Percentiles rank a stretch among this genome's conserved stretches.
Evolutionary conservation across 2,113 vertebrate species (phyloP).

Genomic region (Atherinomorus stipes): DNA sequence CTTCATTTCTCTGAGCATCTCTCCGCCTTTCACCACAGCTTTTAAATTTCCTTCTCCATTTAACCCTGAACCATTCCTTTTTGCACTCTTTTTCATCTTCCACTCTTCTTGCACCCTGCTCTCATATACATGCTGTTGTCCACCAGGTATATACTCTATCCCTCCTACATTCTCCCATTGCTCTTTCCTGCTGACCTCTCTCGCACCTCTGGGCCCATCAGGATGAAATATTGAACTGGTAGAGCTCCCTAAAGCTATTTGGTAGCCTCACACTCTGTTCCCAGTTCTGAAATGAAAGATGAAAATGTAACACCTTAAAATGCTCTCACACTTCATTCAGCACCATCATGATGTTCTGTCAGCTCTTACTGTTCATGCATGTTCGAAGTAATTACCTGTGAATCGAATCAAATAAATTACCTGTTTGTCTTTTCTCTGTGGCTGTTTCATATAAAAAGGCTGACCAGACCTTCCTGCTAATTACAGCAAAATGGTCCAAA

Average conservation of each 20-base stretch:
- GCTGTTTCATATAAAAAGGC: background rate
- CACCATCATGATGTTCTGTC: background rate
- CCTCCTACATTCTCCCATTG: constrained; percentile 22
- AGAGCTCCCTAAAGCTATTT: constrained; percentile 50
- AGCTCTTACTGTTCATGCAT: background rate
- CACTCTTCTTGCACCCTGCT: constrained; percentile 10
- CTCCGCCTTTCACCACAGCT: background rate
- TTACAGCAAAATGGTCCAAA: constrained; percentile 13
- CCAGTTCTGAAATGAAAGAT: constrained; percentile 55
- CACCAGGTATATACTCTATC: constrained; percentile 41
- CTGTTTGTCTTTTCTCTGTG: constrained; percentile 24
- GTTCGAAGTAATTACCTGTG: constrained; percentile 19
- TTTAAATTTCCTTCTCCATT: constrained; percentile 26
- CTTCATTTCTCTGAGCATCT: constrained; percentile 14
- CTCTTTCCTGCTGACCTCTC: constrained; percentile 63
- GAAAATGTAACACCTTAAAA: constrained; percentile 34
- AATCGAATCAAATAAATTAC: constrained; percentile 3
- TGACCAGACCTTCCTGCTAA: background rate
- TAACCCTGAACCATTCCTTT: constrained; percentile 4
- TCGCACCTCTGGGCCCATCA: constrained; percentile 60
- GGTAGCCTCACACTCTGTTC: constrained; percentile 32
- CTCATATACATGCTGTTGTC: constrained; percentile 29
- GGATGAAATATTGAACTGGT: constrained; percentile 68
- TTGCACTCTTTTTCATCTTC: background rate
- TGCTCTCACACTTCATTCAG: constrained; percentile 16